Conservation (phyloP, 1,140 invertebrate genomes). For the Nylanderia fulva region DNA sequence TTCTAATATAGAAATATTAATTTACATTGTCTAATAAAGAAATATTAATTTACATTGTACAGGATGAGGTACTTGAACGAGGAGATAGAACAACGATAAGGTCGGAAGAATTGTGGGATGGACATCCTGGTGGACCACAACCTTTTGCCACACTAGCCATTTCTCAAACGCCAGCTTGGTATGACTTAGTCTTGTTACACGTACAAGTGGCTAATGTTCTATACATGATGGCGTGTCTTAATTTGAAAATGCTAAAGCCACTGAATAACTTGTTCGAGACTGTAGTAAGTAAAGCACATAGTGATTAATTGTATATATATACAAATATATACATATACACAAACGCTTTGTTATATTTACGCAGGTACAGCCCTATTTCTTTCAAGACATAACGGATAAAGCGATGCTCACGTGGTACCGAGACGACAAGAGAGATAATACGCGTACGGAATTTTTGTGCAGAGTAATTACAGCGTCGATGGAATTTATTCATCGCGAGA, state of each 20-base stretch:
- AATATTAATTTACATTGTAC: neutral
- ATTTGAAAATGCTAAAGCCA: conserved; percentile 91
- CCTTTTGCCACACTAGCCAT: conserved; percentile 92
- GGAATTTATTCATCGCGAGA: conserved; percentile 87
- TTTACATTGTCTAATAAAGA: neutral
- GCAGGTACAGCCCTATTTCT: conserved; percentile 86
- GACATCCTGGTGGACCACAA: conserved; percentile 84
- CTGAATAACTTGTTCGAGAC: conserved; percentile 92
- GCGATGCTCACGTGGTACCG: conserved; percentile 82
- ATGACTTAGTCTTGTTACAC: conserved; percentile 92
- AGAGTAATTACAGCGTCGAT: conserved; percentile 89
- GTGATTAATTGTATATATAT: conserved; percentile 40
- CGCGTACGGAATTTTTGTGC: conserved; percentile 88
- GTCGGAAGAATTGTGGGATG: conserved; percentile 90
- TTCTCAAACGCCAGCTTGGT: conserved; percentile 91
- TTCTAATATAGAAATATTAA: neutral
- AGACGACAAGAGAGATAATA: conserved; percentile 85
- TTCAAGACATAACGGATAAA: conserved; percentile 85
- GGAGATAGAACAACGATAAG: conserved; percentile 83
- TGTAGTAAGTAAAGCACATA: conserved; percentile 84
- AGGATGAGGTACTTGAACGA: conserved; percentile 80
- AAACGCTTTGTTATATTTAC: conserved; percentile 8
- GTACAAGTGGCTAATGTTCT: conserved; percentile 91
- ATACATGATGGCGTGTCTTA: conserved; percentile 92
- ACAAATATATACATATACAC: neutral